Conservation (phyloP, 2,113 vertebrate genomes). For the Sphyrna mokarran region DNA sequence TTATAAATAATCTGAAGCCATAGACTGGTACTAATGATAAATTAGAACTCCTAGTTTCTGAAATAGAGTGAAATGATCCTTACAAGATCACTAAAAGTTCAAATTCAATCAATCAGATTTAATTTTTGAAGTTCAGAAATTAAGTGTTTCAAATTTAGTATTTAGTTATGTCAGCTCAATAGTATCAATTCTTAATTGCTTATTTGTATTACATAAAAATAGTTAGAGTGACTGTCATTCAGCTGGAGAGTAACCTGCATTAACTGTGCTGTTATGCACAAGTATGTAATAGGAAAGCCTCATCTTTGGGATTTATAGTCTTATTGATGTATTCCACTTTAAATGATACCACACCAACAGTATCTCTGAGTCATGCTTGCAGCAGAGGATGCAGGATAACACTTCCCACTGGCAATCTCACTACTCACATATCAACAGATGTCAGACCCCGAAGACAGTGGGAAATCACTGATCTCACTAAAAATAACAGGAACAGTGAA, state of each 20-base stretch:
- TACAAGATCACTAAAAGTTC: background rate
- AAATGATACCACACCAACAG: background rate
- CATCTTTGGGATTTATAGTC: background rate
- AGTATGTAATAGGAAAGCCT: background rate
- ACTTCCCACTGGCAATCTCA: conserved; percentile 31
- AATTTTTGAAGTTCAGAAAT: background rate
- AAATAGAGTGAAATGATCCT: background rate
- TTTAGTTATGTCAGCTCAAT: background rate
- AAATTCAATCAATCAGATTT: background rate
- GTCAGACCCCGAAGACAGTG: conserved; percentile 17
- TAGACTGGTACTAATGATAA: background rate
- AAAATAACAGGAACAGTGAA: conserved; percentile 23
- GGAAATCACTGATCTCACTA: conserved; percentile 16
- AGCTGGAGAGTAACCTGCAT: background rate
- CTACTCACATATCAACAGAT: conserved; percentile 7
- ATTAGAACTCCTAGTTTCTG: background rate
- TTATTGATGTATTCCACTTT: background rate
- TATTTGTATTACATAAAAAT: background rate
- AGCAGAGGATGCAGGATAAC: conserved; percentile 9
- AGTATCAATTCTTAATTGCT: background rate
- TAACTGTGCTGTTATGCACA: background rate
- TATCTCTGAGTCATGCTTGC: conserved; percentile 7
- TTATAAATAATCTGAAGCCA: background rate
- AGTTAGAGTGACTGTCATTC: background rate
- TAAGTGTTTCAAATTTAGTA: background rate